phyloP scores from a whole-genome alignment of 2,113 vertebrate species.

The Callaeas wilsoni region DNA sequence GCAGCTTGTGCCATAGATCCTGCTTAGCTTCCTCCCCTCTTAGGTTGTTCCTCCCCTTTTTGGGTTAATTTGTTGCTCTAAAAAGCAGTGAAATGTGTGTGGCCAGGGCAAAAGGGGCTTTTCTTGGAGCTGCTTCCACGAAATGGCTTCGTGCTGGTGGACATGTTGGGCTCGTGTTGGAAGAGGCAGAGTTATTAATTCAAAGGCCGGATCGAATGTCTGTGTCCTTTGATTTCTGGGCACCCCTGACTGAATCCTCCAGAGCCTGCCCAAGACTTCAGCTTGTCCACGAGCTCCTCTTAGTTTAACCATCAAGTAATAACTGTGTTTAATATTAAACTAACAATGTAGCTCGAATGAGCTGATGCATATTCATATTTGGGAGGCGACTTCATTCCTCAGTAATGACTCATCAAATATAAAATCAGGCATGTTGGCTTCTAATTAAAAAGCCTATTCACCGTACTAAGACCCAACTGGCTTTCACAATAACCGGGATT shows the following conservation, averaged over 20 bases:
- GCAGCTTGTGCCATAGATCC: neutral
- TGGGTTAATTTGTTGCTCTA: fast-evolving
- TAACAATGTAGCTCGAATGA: slow-evolving; percentile 6
- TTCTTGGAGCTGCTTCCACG: neutral
- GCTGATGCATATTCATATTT: slow-evolving; percentile 63
- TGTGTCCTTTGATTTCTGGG: neutral
- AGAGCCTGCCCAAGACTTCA: neutral
- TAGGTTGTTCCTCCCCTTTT: fast-evolving
- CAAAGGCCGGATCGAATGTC: neutral
- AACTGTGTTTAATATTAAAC: slow-evolving; percentile 47
- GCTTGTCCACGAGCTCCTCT: neutral
- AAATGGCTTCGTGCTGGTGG: neutral
- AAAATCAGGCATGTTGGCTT: slow-evolving; percentile 54
- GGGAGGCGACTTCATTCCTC: slow-evolving; percentile 65
- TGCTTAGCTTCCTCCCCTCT: neutral
- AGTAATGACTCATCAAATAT: slow-evolving; percentile 64
- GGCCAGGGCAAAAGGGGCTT: neutral
- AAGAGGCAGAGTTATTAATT: neutral
- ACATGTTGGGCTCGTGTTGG: neutral
- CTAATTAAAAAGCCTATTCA: slow-evolving; percentile 44
- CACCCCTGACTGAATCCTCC: neutral
- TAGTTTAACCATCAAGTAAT: slow-evolving; percentile 23
- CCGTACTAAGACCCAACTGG: neutral
- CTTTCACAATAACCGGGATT: slow-evolving; percentile 12
- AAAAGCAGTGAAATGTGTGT: neutral